A percentile compares a stretch with the other conserved stretches of the same genome.
phyloP scores from a whole-genome alignment of 2,113 vertebrate species.

The Corydoras maculifer region DNA sequence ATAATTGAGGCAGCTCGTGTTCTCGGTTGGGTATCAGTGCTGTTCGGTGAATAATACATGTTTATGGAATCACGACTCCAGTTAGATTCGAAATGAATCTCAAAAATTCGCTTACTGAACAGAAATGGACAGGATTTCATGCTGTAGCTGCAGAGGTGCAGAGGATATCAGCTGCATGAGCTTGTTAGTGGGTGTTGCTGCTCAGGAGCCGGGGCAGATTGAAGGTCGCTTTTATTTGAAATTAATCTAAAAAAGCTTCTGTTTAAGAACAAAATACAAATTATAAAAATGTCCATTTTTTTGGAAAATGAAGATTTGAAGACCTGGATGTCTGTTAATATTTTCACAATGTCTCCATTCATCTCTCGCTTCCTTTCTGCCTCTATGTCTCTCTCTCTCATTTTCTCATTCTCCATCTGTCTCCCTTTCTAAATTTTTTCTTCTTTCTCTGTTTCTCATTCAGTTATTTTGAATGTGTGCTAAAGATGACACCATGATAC shows the following conservation, averaged over 20 bases:
- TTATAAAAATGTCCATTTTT: background rate
- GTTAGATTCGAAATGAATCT: too few species aligned
- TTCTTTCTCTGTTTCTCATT: background rate
- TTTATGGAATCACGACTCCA: too few species aligned
- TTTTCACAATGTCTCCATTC: background rate
- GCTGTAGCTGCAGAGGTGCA: too few species aligned
- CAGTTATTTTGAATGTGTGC: background rate
- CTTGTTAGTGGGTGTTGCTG: too few species aligned
- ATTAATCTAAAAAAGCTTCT: background rate
- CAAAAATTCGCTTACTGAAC: too few species aligned
- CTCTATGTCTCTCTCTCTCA: background rate
- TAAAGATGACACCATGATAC: constrained; percentile 11
- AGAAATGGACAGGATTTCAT: too few species aligned
- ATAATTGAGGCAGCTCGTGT: too few species aligned
- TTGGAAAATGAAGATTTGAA: background rate
- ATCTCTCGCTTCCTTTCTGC: background rate
- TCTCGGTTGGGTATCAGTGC: too few species aligned
- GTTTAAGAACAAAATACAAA: background rate
- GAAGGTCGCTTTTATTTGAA: background rate
- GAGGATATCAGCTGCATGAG: too few species aligned
- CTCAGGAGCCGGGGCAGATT: too few species aligned
- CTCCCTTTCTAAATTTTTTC: background rate
- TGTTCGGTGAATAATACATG: too few species aligned
- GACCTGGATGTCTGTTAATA: too few species aligned
- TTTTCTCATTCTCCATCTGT: background rate